A percentile compares a stretch with the other conserved stretches of the same genome.
Evolutionary conservation across 2,113 vertebrate genomes (phyloP).

Genomic region (Thryonomys swinderianus): DNA sequence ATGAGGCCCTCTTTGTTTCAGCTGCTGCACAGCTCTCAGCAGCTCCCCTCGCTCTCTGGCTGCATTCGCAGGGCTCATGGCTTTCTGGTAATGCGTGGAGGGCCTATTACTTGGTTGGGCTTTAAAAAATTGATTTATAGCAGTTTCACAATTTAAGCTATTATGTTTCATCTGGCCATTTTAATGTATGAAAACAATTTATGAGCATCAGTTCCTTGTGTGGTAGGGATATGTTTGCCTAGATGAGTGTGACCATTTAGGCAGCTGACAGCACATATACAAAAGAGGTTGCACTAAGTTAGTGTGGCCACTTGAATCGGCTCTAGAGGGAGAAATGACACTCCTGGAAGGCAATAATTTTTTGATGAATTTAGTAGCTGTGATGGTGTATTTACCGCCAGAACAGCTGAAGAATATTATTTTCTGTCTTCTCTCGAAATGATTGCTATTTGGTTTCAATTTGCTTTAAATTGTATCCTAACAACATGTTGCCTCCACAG

Average conservation of each 20-base stretch:
- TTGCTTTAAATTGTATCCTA: constrained; percentile 58
- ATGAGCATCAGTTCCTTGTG: constrained; percentile 72
- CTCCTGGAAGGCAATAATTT: constrained; percentile 57
- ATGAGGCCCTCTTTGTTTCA: constrained; percentile 93
- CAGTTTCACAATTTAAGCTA: constrained; percentile 71
- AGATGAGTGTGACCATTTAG: constrained; percentile 49
- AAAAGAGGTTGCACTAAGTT: constrained; percentile 41
- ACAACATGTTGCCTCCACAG: constrained; percentile 59
- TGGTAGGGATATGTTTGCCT: constrained; percentile 58
- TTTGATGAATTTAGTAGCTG: constrained; percentile 42
- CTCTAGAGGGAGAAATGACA: not conserved
- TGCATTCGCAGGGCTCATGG: constrained; percentile 81
- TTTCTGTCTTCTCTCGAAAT: constrained; percentile 60
- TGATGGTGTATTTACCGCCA: constrained; percentile 61
- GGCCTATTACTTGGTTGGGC: constrained; percentile 53
- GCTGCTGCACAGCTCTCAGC: constrained; percentile 82
- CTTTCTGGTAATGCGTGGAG: constrained; percentile 74
- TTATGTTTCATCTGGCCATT: constrained; percentile 74
- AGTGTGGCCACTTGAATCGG: not conserved
- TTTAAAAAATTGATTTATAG: constrained; percentile 78
- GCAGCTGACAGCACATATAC: constrained; percentile 56
- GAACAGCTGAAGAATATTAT: constrained; percentile 56
- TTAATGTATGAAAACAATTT: constrained; percentile 61
- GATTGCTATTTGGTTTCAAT: constrained; percentile 42
- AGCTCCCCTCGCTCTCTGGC: constrained; percentile 83